These are phyloP conservation scores for Dendronephthya gigantea DNA, from an alignment of 64 coral and sea anemone genomes.

Conservation along the genomic window DNA sequence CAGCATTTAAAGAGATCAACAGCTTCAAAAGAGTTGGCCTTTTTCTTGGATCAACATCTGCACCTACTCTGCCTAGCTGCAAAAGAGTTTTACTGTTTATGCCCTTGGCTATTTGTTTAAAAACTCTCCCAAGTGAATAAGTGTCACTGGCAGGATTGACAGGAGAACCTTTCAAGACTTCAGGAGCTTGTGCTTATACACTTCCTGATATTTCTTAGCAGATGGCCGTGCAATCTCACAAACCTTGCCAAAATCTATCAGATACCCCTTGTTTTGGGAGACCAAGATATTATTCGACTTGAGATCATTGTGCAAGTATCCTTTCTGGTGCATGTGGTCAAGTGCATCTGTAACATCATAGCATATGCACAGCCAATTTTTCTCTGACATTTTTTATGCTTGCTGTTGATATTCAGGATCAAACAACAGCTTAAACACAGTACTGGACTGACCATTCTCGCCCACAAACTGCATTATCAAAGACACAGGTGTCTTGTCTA, in stretches of 20 bases:
- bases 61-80: not conserved
- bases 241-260: conserved; percentile 53
- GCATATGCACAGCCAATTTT: not conserved
- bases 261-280: conserved; percentile 15
- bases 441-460: not conserved
- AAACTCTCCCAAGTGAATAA: conserved; percentile 42
- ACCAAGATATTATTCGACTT: conserved; percentile 31
- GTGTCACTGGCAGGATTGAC: conserved; percentile 38
- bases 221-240: not conserved
- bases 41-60: not conserved
- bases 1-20: not conserved
- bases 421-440: not conserved
- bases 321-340: conserved; percentile 31
- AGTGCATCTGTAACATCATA: conserved; percentile 27
- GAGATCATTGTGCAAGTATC: conserved; percentile 39
- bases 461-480: conserved; percentile 33
- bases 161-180: conserved; percentile 45
- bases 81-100: not conserved
- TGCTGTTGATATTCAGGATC: conserved; percentile 2
- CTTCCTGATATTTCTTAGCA: conserved; percentile 23
- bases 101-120: conserved; percentile 18
- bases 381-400: not conserved
- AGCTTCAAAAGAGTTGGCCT: not conserved
- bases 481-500: conserved; percentile 10
- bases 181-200: conserved; percentile 42